phyloP scores from a whole-genome alignment of 2,113 vertebrate genomes.

The Peromyscus polionotus region DNA sequence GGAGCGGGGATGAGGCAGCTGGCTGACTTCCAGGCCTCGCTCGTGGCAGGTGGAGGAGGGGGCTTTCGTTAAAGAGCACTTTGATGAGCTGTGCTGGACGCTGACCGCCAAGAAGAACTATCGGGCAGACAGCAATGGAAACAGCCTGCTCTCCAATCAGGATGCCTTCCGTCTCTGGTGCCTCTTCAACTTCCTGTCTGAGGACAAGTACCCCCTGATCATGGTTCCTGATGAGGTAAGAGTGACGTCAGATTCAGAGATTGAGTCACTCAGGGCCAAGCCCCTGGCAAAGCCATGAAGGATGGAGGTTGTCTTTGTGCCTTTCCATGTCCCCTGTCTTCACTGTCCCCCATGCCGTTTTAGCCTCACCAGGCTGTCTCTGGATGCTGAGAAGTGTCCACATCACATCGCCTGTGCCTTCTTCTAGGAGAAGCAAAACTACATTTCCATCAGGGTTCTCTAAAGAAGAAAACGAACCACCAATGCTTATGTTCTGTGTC shows the following conservation, averaged over 20 bases:
- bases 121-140: conserved; percentile 88
- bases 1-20: background rate
- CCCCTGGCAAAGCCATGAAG: background rate
- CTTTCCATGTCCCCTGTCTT: background rate
- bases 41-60: conserved; percentile 93
- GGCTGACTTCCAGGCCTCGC: conserved; percentile 64
- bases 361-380: background rate
- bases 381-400: background rate
- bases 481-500: background rate
- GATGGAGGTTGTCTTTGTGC: background rate
- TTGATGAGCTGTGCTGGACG: conserved; percentile 98
- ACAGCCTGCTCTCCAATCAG: conserved; percentile 88
- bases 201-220: conserved; percentile 97
- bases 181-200: conserved; percentile 98
- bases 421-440: background rate
- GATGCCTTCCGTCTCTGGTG: conserved; percentile 98
- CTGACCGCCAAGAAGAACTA: conserved; percentile 98
- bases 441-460: background rate
- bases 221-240: conserved; percentile 98
- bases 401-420: background rate
- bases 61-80: conserved; percentile 94
- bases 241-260: background rate
- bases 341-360: background rate
- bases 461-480: background rate
- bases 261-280: background rate